Base-by-base conservation (phyloP, 2,113 vertebrate species). In the Atractosteus spatula region DNA sequence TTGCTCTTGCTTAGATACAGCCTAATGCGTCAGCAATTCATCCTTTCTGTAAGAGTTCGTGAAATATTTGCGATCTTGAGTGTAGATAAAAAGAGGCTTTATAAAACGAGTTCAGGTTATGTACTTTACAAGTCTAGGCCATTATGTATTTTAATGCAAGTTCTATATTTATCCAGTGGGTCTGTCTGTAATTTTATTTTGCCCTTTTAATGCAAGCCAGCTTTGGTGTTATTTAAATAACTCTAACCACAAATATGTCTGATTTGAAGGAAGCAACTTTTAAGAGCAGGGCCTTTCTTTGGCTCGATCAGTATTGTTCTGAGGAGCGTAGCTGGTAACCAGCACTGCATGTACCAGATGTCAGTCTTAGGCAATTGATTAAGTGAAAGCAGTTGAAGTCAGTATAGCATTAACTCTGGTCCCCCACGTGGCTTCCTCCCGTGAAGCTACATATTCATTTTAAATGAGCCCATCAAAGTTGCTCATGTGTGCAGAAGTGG, bases 401-500 rank as follows among this genome's bases (percentile, higher is more conserved):
- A 69, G 71, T 72, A 51, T 54, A 81, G 77, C 71, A 78, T 83
- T 83, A 72, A 77, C 75, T 81, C 78, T 79, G 72, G 12, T 41
- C 78, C 71, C 74, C 0, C 43, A 75, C 74, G 12, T 7, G 70
- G 74, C 74, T 70, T 82, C 80, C 71, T 57, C 71, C 77, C 67
- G 70, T 76, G 78, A 29, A 83, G 79, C 78, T 76, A 80, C 81
- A 85, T 63, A 76, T 71, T 75, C 71, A 75, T 69, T 56, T 56
- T 71, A 83, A 84, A 83, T 79, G 77, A 81, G 78, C 64, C 81
- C 70, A 17, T 77, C 78, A 68, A 75, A 43, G 76, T 80, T 81
- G 79, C 84, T 83, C 78, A 81, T 74, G 74, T 72, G 73, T 17
- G 80, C 64, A 82, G 74, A 83, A 83, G 80, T 74, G 71, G 57